Percentiles rank a stretch among this genome's conserved stretches.
Evolutionary conservation across 2,888 invertebrate species (phyloP).

Genomic region (Xestia sexstrigata): DNA sequence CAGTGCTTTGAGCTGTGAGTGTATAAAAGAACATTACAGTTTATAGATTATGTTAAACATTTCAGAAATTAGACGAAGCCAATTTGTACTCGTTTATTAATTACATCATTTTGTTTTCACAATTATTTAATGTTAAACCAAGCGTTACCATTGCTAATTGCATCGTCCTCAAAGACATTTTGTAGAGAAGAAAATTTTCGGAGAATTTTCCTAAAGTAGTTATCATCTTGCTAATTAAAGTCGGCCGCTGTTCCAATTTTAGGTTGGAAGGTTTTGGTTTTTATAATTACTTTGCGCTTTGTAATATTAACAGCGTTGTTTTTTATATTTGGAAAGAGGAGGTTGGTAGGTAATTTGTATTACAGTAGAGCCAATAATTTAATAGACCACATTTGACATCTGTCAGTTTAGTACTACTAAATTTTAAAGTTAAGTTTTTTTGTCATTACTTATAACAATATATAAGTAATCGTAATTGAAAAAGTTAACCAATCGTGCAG

Average conservation of each 20-base stretch:
- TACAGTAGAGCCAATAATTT: no score
- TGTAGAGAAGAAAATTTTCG: constrained; percentile 30
- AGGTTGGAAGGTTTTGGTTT: constrained; percentile 34
- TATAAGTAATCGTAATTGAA: no score
- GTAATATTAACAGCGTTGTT: constrained; percentile 2
- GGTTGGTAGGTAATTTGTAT: no score
- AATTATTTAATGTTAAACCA: constrained; percentile 9
- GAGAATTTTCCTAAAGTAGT: constrained; percentile 32
- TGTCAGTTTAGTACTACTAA: no score
- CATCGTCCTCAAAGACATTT: constrained; percentile 45
- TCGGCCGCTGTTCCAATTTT: constrained; percentile 43
- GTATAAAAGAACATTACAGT: no score
- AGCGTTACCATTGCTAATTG: constrained; percentile 40
- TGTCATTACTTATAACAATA: no score
- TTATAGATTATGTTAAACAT: neutral
- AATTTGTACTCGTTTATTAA: neutral
- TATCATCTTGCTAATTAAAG: constrained; percentile 51
- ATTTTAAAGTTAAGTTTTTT: no score
- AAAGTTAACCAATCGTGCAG: no score
- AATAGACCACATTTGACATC: no score
- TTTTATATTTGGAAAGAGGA: no score
- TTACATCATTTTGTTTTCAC: constrained; percentile 2
- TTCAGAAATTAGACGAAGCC: neutral
- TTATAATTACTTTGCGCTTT: constrained; percentile 48
- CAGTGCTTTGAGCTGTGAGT: no score